phyloP scores from a whole-genome alignment of 53 echinoderm and acorn worm genomes.

The Pentamera pediparva region DNA sequence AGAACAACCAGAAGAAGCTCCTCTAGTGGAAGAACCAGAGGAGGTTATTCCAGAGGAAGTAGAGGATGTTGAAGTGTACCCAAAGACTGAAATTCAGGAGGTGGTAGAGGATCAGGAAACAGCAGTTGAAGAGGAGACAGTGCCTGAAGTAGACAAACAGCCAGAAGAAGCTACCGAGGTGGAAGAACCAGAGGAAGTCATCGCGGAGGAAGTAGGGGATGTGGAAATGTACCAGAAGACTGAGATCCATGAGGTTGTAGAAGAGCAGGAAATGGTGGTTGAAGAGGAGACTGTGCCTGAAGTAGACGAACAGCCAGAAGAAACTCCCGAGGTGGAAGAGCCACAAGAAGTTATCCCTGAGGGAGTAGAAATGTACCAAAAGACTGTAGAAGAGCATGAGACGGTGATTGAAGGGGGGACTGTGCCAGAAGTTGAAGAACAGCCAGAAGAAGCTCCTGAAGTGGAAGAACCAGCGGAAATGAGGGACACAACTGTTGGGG shows the following conservation, averaged over 20 bases:
- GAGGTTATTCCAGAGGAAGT: background rate
- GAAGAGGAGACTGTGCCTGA: background rate
- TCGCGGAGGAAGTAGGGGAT: background rate
- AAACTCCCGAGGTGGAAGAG: slow-evolving; percentile 11
- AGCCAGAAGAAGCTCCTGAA: slow-evolving; percentile 27
- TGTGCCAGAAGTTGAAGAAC: slow-evolving; percentile 7
- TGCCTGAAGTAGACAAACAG: background rate
- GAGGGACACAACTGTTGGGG: slow-evolving; percentile 1
- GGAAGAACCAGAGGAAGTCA: slow-evolving; percentile 24
- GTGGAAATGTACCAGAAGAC: too few species aligned
- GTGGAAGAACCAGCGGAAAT: slow-evolving; percentile 28
- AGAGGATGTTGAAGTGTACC: background rate
- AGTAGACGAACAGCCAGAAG: slow-evolving; percentile 6
- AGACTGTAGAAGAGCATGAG: background rate
- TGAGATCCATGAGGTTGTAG: background rate
- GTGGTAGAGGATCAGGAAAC: background rate
- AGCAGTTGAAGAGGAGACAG: background rate
- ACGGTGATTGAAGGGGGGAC: background rate
- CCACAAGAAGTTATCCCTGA: background rate
- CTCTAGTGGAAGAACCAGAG: background rate
- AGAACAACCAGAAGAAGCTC: slow-evolving; percentile 5
- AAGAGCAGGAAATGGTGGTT: background rate
- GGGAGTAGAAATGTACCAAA: too few species aligned
- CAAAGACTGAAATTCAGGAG: background rate
- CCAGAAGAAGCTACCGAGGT: slow-evolving; percentile 26